These are phyloP conservation scores for Drosophila formosana DNA, from an alignment of 2,888 invertebrate genomes.

Conservation along the genomic window DNA sequence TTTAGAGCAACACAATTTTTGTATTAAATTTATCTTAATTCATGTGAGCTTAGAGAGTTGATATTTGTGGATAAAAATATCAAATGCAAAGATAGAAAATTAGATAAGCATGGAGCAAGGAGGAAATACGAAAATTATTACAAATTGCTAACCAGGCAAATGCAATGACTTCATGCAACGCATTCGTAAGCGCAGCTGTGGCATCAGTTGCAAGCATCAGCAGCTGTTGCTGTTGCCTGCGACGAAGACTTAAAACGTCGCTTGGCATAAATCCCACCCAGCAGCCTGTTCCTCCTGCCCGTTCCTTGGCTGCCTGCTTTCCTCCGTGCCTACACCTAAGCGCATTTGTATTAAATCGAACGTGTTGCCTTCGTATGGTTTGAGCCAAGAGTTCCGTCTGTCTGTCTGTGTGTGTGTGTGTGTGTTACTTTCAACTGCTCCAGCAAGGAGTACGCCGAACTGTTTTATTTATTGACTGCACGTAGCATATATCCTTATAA, in stretches of 20 bases:
- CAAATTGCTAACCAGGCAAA: constrained; percentile 66
- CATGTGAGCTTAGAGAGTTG: neutral
- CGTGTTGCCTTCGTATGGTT: constrained; percentile 65
- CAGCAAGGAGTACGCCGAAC: constrained; percentile 62
- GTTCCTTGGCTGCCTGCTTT: neutral
- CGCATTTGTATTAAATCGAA: constrained; percentile 79
- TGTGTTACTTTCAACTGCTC: constrained; percentile 27
- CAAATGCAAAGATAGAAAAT: constrained; percentile 42
- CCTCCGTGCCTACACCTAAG: constrained; percentile 43
- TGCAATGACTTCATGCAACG: constrained; percentile 64
- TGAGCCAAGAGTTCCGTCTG: constrained; percentile 40
- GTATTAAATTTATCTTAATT: neutral
- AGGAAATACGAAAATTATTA: constrained; percentile 42
- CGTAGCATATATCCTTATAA: constrained; percentile 79
- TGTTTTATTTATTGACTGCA: constrained; percentile 81
- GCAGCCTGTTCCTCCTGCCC: constrained; percentile 19
- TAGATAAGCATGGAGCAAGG: constrained; percentile 31
- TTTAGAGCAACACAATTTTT: neutral
- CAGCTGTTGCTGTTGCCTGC: constrained; percentile 63
- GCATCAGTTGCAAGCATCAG: constrained; percentile 48
- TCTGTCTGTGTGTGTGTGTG: constrained; percentile 17
- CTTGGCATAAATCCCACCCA: constrained; percentile 64
- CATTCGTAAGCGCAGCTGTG: constrained; percentile 72
- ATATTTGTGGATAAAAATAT: constrained; percentile 5
- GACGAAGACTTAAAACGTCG: constrained; percentile 72